A percentile compares a stretch with the other conserved stretches of the same genome.
Evolutionary conservation across 1,140 invertebrate genomes (phyloP).

Genomic region (Heliothis subflexa): DNA sequence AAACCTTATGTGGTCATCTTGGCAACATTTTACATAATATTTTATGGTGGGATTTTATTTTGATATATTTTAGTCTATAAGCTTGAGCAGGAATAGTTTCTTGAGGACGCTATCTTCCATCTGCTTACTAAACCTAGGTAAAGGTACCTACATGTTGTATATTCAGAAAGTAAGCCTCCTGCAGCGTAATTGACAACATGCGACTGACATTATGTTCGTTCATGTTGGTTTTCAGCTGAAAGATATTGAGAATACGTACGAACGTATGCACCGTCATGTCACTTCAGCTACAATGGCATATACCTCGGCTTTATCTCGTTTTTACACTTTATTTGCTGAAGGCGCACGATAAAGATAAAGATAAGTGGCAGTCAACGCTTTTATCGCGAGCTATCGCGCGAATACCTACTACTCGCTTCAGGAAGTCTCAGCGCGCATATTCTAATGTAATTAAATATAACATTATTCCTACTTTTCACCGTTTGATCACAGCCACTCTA

Average conservation of each 20-base stretch:
- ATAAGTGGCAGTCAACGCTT: constrained; percentile 77
- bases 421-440: constrained; percentile 66
- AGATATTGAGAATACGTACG: neutral
- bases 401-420: constrained; percentile 71
- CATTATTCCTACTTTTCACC: neutral
- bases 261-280: constrained; percentile 57
- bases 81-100: too few species aligned
- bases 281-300: constrained; percentile 66
- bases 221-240: neutral
- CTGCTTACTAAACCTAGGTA: too few species aligned
- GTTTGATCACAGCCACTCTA: too few species aligned
- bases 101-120: too few species aligned
- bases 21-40: too few species aligned
- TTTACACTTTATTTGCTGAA: constrained; percentile 82
- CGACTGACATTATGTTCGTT: too few species aligned
- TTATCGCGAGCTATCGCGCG: constrained; percentile 76
- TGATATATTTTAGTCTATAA: too few species aligned
- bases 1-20: too few species aligned
- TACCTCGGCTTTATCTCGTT: constrained; percentile 75
- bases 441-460: constrained; percentile 44
- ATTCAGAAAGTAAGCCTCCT: too few species aligned
- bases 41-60: too few species aligned
- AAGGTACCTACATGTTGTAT: too few species aligned
- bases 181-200: too few species aligned
- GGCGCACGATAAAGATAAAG: constrained; percentile 80